These are phyloP conservation scores for Oostethus manadensis DNA, from an alignment of 2,113 vertebrate species.

Conservation along the genomic window DNA sequence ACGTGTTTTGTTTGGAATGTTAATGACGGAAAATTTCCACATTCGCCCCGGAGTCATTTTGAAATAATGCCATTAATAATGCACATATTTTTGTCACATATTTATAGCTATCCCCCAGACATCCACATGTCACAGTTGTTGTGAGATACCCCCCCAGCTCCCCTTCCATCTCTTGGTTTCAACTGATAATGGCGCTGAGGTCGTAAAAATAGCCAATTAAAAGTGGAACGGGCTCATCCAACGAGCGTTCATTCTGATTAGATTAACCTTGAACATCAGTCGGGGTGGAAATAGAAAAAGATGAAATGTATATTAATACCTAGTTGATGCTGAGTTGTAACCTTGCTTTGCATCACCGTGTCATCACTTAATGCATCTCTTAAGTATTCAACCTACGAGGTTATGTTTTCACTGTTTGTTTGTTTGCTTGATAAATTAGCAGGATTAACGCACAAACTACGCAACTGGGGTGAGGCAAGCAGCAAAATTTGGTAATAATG, in stretches of 20 bases:
- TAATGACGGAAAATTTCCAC: slow-evolving; percentile 32
- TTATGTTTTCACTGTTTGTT: neutral
- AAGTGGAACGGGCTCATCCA: slow-evolving; percentile 77
- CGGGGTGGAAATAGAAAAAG: slow-evolving; percentile 76
- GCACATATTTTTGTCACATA: slow-evolving; percentile 76
- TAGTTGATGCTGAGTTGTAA: slow-evolving; percentile 37
- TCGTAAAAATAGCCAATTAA: slow-evolving; percentile 84
- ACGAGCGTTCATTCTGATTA: slow-evolving; percentile 76
- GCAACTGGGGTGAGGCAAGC: neutral
- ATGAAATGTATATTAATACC: slow-evolving; percentile 68
- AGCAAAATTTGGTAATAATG: too few species aligned
- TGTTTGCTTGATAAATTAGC: neutral
- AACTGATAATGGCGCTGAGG: slow-evolving; percentile 77
- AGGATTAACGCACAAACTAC: neutral
- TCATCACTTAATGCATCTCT: slow-evolving; percentile 3
- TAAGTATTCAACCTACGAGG: neutral
- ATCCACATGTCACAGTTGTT: slow-evolving; percentile 79
- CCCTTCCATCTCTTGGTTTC: slow-evolving; percentile 68
- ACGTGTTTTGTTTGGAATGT: slow-evolving; percentile 20
- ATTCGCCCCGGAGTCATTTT: slow-evolving; percentile 42
- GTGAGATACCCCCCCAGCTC: slow-evolving; percentile 54
- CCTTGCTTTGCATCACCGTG: slow-evolving; percentile 8
- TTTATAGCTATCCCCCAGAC: slow-evolving; percentile 79
- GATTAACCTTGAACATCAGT: slow-evolving; percentile 80
- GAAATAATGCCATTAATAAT: slow-evolving; percentile 74